Base-by-base conservation (phyloP, 2,797 vertebrate species). In the Muraenolepis orangiensis region DNA sequence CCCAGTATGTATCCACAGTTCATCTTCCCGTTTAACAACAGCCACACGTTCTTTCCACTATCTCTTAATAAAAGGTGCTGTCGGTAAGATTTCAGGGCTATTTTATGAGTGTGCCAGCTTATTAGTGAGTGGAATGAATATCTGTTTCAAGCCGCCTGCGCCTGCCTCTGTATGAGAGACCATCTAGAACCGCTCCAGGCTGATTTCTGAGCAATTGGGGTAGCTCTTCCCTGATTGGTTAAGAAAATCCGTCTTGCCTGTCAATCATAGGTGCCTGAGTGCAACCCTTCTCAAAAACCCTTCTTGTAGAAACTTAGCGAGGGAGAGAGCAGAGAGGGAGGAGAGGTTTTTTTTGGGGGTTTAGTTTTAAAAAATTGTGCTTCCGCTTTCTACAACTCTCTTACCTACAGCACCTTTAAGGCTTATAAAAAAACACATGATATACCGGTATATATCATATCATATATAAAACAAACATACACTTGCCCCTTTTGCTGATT, bases 1-100 rank as follows among this genome's bases (percentile, higher is more conserved):
- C 90, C 91, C 93, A 94, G 94, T 95, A 95, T 95, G 94, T 95
- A 95, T 94, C 81, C 78, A 76, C 79, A 90, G 81, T 84, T 83
- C 86, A 84, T 87, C 83, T 84, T 77, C 74, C 72, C 79, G 87
- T 84, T 86, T 61, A 61, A 61, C 77, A 77, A 72, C 82, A 86
- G 75, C 81, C 79, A 31, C 70, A 81, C 73, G 71, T 82, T 84
- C 70, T 84, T 69, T 83, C 74, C 75, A 81, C 72, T 68, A 72
- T 38, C 66, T 18, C 70, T 38, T 40, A n/a, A 8, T 18, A 64
- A n/a, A 40, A 71, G 69, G 10, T 36, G 57, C 23, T 64, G 51
- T 57, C 6, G 57, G 57, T 64, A 64, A 23, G n/a, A 26, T 64
- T 64, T 64, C 26, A 64, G 57, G 26, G n/a, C 11, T 64, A 13